Evolutionary conservation across 1,140 invertebrate genomes (phyloP), one percentile per base, ranked within the genome.

Genomic region (Drosophila takahashii): DNA sequence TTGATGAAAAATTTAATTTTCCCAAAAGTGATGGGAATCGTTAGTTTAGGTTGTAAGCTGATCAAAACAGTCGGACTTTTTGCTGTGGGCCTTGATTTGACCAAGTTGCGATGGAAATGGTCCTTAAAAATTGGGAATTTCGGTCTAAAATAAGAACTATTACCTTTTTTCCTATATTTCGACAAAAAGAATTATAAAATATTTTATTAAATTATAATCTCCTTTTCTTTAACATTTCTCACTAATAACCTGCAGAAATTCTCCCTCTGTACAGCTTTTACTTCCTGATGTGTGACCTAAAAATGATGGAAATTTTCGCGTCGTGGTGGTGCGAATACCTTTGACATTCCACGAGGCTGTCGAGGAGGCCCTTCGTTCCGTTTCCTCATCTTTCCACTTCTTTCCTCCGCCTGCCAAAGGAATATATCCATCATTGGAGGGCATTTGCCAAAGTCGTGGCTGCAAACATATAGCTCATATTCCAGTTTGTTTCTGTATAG

Each of bases 401-500:
- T 4, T 8, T 7, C n/a, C 2, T 8, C n/a, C 22, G 22, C 22
- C 44, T 26, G 22, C 18, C 11, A 45, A 39, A n/a, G 15, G 37
- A 13, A 42, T 22, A 42, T 22, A 60, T 60, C 50, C 34, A 27
- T 13, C 16, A 15, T 13, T 45, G 13, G 10, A 56, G 48, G 51
- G 65, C 65, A 67, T 71, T 34, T n/a, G 6, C 9, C 10, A 4
- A 1, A 45, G 61, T 53, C 53, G 54, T 47, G 45, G 22, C 47
- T 32, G 27, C 47, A 50, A 29, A 50, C n/a, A 50, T 11, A 62
- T 50, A 41, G 32, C 34, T 27, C 18, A 39, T 41, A 54, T 60
- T 44, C 26, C 54, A 39, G 62, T 67, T 77, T 62, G 59, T 70
- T 78, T 64, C 42, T 78, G 51, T 72, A 71, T 62, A 71, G 76